Base-by-base conservation (phyloP, 2,113 vertebrate species). In the Kryptolebias marmoratus region DNA sequence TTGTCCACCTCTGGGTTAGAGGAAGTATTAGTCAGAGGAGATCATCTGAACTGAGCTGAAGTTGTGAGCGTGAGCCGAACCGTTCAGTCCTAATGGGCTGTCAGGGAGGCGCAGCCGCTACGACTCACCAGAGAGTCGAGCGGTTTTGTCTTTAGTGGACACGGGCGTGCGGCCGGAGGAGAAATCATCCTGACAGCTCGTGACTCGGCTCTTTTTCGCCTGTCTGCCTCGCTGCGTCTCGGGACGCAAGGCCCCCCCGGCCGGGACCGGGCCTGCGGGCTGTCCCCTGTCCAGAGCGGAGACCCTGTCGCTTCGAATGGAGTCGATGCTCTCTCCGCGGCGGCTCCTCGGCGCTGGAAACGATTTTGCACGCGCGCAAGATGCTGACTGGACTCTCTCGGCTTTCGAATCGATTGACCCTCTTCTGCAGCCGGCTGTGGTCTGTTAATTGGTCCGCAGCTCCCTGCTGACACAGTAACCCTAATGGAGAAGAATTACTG, bases 401-500 rank as follows among this genome's bases (percentile, higher is more conserved):
- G 58, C 62, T 71, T 22, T 77, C 83, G 72, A 72, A 93, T 93
- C 89, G 82, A 92, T 91, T 82, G 87, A 84, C 82, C 81, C 84
- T 83, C 58, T 90, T 87, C 83, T 73, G 71, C 57, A 64, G 87
- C 61, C 72, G 66, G 57, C 72, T 65, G 85, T 77, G 82, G 86
- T 70, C 81, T 89, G 82, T 90, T 89, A 92, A 92, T 89, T 90
- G 86, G 72, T 89, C 81, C 84, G 84, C 69, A 73, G 78, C 80
- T 87, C 82, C 88, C 87, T 84, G 87, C 88, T 92, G 89, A 92
- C 93, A 93, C 91, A 86, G 80, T 93, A 88, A 93, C 91, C 92
- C 81, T 89, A 92, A 90, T 92, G 87, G 84, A 88, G 64, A 74
- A 81, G 85, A 88, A 89, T 85, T 86, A 87, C 77, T 81, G 86